Conservation (phyloP, 2,113 vertebrate genomes). For the Ivindomyrus marchei region DNA sequence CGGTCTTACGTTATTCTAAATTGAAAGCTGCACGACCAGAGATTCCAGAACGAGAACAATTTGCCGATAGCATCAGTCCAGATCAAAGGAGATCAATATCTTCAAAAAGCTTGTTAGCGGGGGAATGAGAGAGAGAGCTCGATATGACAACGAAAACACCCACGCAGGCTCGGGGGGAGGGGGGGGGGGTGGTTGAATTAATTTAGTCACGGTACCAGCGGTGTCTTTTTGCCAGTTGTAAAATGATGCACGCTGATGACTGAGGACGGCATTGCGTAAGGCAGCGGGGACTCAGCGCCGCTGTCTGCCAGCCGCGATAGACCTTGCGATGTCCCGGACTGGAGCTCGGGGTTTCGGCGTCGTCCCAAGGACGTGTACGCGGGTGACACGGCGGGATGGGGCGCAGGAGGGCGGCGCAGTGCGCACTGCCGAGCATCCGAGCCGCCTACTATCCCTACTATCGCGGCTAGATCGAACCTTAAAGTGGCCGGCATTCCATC, state of each 20-base stretch:
- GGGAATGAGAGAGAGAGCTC: background rate
- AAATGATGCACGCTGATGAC: background rate
- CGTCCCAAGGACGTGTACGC: background rate
- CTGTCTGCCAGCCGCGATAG: too few relatives aligned
- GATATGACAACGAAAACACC: background rate
- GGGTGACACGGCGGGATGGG: background rate
- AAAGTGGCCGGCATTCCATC: background rate
- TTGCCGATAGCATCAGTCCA: background rate
- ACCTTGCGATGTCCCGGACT: background rate
- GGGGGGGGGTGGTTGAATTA: background rate
- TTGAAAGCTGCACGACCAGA: background rate
- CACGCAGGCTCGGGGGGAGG: background rate
- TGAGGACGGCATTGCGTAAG: background rate
- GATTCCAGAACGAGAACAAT: background rate
- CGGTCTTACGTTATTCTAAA: background rate
- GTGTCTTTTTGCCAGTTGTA: background rate
- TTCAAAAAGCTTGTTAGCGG: background rate
- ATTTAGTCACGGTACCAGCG: background rate
- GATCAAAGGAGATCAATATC: background rate
- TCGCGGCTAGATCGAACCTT: background rate
- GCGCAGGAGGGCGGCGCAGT: background rate
- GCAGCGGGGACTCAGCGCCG: background rate
- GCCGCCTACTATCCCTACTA: background rate
- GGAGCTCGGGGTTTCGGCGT: background rate
- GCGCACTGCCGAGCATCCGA: background rate